phyloP scores from a whole-genome alignment of 2,797 vertebrate species.

The Lepidocolaptes lacrymiger region DNA sequence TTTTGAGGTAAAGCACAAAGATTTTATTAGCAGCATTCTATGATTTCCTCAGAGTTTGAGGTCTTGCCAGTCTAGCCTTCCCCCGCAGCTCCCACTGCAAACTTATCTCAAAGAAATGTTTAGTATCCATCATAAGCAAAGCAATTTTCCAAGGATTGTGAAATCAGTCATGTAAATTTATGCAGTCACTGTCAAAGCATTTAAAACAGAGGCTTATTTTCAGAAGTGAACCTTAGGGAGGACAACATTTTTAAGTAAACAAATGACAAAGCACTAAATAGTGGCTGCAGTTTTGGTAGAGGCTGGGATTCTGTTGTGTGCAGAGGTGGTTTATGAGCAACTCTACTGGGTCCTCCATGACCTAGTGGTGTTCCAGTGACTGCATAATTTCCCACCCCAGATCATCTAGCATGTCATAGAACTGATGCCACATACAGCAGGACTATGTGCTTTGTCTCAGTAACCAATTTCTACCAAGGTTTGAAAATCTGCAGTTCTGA shows the following conservation, averaged over 20 bases:
- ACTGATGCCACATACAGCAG: not conserved
- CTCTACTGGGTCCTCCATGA: not conserved
- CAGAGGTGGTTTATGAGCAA: not conserved
- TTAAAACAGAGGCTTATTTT: slow-evolving; percentile 43
- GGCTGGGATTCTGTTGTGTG: not conserved
- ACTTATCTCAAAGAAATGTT: slow-evolving; percentile 30
- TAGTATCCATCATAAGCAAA: not conserved
- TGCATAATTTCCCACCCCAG: not conserved
- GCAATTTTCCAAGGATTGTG: slow-evolving; percentile 18
- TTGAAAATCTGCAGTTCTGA: not conserved
- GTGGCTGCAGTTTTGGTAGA: not conserved
- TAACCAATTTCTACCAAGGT: not conserved
- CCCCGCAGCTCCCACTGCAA: slow-evolving; percentile 49
- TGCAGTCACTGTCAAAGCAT: slow-evolving; percentile 44
- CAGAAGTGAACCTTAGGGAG: slow-evolving; percentile 27
- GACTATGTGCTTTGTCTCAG: not conserved
- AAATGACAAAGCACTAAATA: not conserved
- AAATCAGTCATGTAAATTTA: slow-evolving; percentile 17
- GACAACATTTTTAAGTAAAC: slow-evolving; percentile 24
- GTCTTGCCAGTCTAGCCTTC: slow-evolving; percentile 17
- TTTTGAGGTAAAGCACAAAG: not conserved
- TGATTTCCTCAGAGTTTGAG: slow-evolving; percentile 20
- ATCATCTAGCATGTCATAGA: not conserved
- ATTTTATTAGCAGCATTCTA: not conserved
- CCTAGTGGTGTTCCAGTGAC: not conserved